Percentiles rank a stretch among this genome's conserved stretches.
Conservation (phyloP, 2,888 invertebrate species). For the Luperina testacea region DNA sequence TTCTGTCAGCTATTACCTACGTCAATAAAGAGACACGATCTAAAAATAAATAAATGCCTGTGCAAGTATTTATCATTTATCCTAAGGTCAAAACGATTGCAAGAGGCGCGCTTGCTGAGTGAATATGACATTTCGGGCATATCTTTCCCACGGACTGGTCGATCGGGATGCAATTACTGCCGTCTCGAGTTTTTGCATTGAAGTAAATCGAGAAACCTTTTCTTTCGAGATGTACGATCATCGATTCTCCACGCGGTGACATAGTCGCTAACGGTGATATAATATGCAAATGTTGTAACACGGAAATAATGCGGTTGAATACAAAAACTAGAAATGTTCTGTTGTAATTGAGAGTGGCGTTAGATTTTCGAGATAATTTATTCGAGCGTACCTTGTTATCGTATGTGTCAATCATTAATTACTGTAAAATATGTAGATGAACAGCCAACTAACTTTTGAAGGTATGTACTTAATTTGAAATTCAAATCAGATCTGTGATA, state of each 20-base stretch:
- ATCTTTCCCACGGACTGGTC: conserved; percentile 84
- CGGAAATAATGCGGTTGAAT: conserved; percentile 63
- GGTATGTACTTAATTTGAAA: conserved; percentile 44
- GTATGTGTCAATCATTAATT: conserved; percentile 60
- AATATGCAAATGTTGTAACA: conserved; percentile 72
- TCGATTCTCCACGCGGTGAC: conserved; percentile 76
- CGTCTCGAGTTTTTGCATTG: conserved; percentile 81
- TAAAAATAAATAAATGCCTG: conserved; percentile 55
- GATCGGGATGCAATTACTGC: conserved; percentile 81
- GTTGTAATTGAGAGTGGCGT: conserved; percentile 58
- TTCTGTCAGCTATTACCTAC: conserved; percentile 27
- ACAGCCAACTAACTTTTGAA: conserved; percentile 30
- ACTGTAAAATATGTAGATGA: conserved; percentile 56
- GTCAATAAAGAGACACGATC: conserved; percentile 24
- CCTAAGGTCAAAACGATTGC: conserved; percentile 66
- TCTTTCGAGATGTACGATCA: conserved; percentile 71
- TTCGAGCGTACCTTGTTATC: conserved; percentile 57
- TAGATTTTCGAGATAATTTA: conserved; percentile 60
- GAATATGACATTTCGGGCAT: conserved; percentile 87
- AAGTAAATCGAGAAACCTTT: conserved; percentile 73
- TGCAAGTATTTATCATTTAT: conserved; percentile 62
- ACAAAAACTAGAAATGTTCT: conserved; percentile 61
- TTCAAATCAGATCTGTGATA: conserved; percentile 44
- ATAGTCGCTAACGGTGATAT: conserved; percentile 70
- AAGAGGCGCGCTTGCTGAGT: conserved; percentile 68